Base-by-base conservation (phyloP, 2,113 vertebrate species). In the zebrafish (Danio rerio) region DNA sequence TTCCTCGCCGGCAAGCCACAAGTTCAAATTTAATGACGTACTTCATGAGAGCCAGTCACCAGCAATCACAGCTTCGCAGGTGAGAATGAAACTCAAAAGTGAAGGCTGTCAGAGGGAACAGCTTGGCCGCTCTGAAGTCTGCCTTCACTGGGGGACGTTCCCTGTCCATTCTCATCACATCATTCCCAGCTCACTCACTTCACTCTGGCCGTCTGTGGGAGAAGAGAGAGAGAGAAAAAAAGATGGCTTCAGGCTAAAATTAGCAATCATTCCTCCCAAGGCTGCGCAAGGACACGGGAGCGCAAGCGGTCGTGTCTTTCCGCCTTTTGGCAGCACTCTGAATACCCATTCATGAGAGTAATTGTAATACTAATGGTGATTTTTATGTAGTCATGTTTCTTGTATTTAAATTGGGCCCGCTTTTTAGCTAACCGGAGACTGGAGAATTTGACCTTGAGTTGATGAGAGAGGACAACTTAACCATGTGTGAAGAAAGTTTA, bases 171-270 rank as follows among this genome's bases (percentile, higher is more conserved):
- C 85, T 88, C 88, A 90, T 92, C 90, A 89, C 69, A 63, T 93
- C 92, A 90, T 58, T 70, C 65, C 78, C 15, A 47, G 59, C 79
- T 47, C 47, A 16, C 40, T 73, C 20, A 52, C 83, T 83, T 90
- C 88, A 90, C 88, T 88, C 88, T 7, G 56, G 84, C 40, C 45
- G 56, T 56, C 69, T 63, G 47, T 50, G 71, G 83, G 31, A 31
- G 31, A 31, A 31, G 31, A 31, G 31, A 31, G 31, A 31, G 31
- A 31, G 31, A 31, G 31, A 31, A 31, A 31, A 85, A 78, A 70
- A 76, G 78, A 88, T 86, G 83, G 88, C 89, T 90, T 84, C n/a
- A 61, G 86, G 91, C 88, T 93, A 90, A 92, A 93, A 93, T 93
- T 92, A 93, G 92, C 88, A 84, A 42, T 89, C 85, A 88, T 88